Conservation (phyloP, 2,888 invertebrate species). For the Callinectes sapidus region DNA sequence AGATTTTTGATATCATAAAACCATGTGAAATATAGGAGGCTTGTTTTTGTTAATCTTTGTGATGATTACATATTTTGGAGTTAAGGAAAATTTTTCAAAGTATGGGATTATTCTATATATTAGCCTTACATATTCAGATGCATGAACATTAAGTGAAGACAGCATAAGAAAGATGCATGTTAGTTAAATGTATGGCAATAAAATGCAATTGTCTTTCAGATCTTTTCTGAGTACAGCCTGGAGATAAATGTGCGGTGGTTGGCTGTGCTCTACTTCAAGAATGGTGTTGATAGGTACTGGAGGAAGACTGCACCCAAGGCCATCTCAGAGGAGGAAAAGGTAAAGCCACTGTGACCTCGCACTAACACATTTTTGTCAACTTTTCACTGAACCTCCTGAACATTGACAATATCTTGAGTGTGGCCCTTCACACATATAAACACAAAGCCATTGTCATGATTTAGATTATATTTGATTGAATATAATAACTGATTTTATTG, state of each 20-base stretch:
- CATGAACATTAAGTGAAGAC: not conserved
- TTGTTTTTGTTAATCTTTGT: not conserved
- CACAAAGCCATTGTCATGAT: too few species aligned
- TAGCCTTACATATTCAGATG: not conserved
- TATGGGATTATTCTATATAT: not conserved
- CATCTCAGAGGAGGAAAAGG: conserved; percentile 73
- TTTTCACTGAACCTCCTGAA: too few species aligned
- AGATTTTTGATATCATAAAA: not conserved
- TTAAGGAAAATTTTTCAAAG: not conserved
- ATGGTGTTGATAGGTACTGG: conserved; percentile 89
- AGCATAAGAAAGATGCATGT: too few species aligned
- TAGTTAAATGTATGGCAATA: too few species aligned
- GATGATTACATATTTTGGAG: not conserved
- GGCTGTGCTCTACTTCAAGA: conserved; percentile 94
- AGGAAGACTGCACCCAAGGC: conserved; percentile 71
- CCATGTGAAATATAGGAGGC: too few species aligned
- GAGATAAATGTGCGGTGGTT: conserved; percentile 82
- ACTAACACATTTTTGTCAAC: too few species aligned
- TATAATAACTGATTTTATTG: too few species aligned
- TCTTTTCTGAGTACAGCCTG: conserved; percentile 64
- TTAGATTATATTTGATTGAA: too few species aligned
- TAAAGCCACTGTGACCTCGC: conserved; percentile 7
- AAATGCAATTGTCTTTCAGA: conserved; percentile 47
- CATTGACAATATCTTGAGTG: too few species aligned
- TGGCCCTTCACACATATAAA: not conserved